phyloP scores from a whole-genome alignment of 2,113 vertebrate genomes.

The Microtus pennsylvanicus region DNA sequence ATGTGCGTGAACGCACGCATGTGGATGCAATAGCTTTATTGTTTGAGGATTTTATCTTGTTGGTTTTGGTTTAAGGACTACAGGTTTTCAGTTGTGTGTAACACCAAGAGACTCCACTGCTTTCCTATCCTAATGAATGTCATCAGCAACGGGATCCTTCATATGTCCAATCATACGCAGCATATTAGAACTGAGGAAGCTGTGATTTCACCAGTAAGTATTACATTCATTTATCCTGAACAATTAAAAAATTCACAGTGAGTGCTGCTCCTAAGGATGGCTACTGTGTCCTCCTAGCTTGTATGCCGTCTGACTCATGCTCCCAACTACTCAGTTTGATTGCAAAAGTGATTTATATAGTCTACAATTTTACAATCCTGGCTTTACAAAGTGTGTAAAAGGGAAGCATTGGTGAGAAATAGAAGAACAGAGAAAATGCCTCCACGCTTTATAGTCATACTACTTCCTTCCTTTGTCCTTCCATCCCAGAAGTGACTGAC shows the following conservation, averaged over 20 bases:
- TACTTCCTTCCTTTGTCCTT: neutral
- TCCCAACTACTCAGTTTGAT: neutral
- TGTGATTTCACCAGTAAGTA: conserved; percentile 70
- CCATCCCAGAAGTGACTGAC: neutral
- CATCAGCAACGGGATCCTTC: conserved; percentile 90
- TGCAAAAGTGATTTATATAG: too few relatives aligned
- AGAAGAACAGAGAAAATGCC: neutral
- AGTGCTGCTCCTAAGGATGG: neutral
- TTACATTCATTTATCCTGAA: neutral
- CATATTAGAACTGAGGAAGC: conserved; percentile 87
- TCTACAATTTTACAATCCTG: neutral
- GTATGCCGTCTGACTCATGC: neutral
- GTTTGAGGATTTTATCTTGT: neutral
- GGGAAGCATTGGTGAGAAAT: neutral
- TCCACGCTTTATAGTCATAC: rapidly evolving
- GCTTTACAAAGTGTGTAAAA: neutral
- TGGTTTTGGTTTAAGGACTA: conserved; percentile 84
- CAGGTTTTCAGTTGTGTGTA: conserved; percentile 89
- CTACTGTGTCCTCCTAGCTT: neutral
- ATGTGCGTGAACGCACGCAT: neutral
- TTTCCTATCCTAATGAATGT: conserved; percentile 90
- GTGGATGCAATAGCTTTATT: neutral
- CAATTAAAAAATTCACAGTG: neutral
- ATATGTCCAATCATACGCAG: conserved; percentile 85
- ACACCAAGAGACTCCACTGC: conserved; percentile 90